A percentile compares a stretch with the other conserved stretches of the same genome.
These are phyloP conservation scores for Esox lucius DNA, from an alignment of 2,797 vertebrate species.

Conservation along the genomic window DNA sequence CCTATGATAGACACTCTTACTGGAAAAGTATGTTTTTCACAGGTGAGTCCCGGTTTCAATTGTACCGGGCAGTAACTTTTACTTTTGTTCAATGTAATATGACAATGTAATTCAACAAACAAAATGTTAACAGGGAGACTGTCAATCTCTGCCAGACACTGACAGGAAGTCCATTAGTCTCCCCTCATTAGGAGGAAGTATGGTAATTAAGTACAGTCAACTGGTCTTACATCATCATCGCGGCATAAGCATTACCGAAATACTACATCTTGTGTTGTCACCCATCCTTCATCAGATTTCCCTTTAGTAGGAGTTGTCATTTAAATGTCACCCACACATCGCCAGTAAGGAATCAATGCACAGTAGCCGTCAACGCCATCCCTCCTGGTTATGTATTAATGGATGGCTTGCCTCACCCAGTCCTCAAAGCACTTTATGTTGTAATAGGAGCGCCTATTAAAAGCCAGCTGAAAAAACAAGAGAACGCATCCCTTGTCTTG, in stretches of 20 bases:
- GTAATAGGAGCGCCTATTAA: neutral
- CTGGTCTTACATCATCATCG: neutral
- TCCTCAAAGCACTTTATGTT: neutral
- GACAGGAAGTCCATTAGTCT: neutral
- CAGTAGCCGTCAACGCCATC: neutral
- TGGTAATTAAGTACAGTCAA: neutral
- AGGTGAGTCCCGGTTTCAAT: no score
- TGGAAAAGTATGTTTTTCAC: no score
- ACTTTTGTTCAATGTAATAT: no score
- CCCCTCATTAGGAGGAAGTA: neutral
- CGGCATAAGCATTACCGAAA: neutral
- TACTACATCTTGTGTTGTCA: neutral
- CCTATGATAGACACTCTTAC: no score
- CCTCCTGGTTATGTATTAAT: neutral
- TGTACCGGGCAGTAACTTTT: no score
- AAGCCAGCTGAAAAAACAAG: neutral
- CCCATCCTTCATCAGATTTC: neutral
- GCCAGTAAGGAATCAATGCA: neutral
- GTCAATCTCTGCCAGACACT: neutral
- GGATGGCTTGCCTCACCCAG: neutral
- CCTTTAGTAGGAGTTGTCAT: neutral
- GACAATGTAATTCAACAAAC: no score
- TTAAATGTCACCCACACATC: neutral
- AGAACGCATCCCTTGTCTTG: neutral
- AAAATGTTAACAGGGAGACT: no score